These are phyloP conservation scores for Catocala nupta DNA, from an alignment of 2,888 invertebrate genomes.

Conservation along the genomic window DNA sequence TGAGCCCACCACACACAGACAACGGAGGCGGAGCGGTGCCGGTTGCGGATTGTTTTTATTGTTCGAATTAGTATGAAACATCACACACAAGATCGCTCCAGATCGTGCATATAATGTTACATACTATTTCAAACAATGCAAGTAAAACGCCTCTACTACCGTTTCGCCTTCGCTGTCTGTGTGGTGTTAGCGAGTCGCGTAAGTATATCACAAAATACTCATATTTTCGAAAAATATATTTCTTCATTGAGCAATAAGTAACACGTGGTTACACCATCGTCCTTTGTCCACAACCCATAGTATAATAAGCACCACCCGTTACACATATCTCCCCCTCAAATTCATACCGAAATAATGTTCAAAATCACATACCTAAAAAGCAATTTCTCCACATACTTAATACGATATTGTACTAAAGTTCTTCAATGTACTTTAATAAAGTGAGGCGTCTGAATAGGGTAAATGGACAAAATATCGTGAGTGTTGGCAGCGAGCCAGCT, in stretches of 20 bases:
- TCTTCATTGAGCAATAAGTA: neutral
- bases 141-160: too few relatives aligned
- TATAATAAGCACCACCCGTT: slow-evolving; percentile 2
- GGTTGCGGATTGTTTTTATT: too few relatives aligned
- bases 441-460: slow-evolving; percentile 22
- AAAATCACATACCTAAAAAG: slow-evolving; percentile 9
- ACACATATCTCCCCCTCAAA: slow-evolving; percentile 11
- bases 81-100: too few relatives aligned
- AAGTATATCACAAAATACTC: too few relatives aligned
- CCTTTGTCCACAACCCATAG: neutral
- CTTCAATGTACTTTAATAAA: slow-evolving; percentile 41
- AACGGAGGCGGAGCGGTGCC: too few relatives aligned
- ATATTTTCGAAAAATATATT: too few relatives aligned
- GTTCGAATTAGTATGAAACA: too few relatives aligned
- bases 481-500: slow-evolving; percentile 53
- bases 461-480: slow-evolving; percentile 36
- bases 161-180: too few relatives aligned
- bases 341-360: neutral
- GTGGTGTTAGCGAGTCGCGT: too few relatives aligned
- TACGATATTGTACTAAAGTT: slow-evolving; percentile 14
- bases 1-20: too few relatives aligned
- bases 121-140: too few relatives aligned
- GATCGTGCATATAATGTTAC: too few relatives aligned
- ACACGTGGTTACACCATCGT: slow-evolving; percentile 9
- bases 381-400: slow-evolving; percentile 12